These are phyloP conservation scores for Drosophila infuscata DNA, from an alignment of 2,888 invertebrate species.

Conservation along the genomic window DNA sequence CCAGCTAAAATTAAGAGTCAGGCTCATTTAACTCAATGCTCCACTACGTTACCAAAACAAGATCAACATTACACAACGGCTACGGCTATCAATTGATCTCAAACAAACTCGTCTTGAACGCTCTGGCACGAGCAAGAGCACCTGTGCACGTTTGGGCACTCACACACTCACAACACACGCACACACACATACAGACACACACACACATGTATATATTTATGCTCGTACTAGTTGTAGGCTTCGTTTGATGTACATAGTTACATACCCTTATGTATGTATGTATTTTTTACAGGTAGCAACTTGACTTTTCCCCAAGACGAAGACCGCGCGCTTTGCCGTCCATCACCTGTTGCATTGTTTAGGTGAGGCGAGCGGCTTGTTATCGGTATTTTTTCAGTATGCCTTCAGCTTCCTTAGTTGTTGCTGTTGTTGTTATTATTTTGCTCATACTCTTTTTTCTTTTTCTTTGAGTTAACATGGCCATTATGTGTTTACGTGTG, in stretches of 20 bases:
- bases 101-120: constrained; percentile 67
- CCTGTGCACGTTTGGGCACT: constrained; percentile 54
- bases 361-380: constrained; percentile 49
- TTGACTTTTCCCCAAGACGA: constrained; percentile 70
- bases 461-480: constrained; percentile 39
- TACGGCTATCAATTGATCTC: constrained; percentile 75
- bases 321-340: constrained; percentile 57
- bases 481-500: constrained; percentile 43
- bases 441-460: constrained; percentile 23
- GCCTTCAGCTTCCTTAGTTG: constrained; percentile 40
- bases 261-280: constrained; percentile 16
- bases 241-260: constrained; percentile 47
- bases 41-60: constrained; percentile 79
- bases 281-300: constrained; percentile 63
- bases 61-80: constrained; percentile 79
- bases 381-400: constrained; percentile 41
- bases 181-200: constrained; percentile 1
- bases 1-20: constrained; percentile 66
- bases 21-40: constrained; percentile 76
- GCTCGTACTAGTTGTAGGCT: constrained; percentile 40
- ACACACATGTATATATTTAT: constrained; percentile 9
- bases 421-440: constrained; percentile 24
- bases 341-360: constrained; percentile 72
- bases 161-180: constrained; percentile 10
- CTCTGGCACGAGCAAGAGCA: constrained; percentile 56